These are phyloP conservation scores for Dolichotis patagonum DNA, from an alignment of 2,113 vertebrate species.

Conservation along the genomic window DNA sequence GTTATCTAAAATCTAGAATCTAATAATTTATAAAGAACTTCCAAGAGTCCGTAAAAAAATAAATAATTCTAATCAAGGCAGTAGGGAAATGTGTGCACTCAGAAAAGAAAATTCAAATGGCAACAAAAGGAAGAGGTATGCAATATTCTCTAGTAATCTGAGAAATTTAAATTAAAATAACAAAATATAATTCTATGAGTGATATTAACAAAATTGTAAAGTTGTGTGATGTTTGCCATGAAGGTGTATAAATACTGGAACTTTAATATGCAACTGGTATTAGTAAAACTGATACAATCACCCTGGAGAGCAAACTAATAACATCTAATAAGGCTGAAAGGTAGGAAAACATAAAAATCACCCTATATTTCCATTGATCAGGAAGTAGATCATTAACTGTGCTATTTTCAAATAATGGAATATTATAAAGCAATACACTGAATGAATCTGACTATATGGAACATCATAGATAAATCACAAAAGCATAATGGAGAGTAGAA, in stretches of 20 bases:
- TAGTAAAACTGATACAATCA: neutral
- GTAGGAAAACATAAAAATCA: conserved; percentile 14
- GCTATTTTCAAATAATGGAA: neutral
- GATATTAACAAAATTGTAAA: conserved; percentile 27
- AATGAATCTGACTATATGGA: conserved; percentile 3
- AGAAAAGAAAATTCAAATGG: conserved; percentile 36
- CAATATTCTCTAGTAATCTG: neutral
- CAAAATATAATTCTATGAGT: neutral
- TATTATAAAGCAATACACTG: conserved; percentile 50
- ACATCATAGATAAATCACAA: conserved; percentile 27
- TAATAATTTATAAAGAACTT: conserved; percentile 17
- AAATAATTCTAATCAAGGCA: neutral
- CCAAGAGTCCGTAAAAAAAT: conserved; percentile 22
- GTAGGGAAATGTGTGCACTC: neutral
- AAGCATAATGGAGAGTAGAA: neutral
- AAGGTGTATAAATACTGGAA: neutral
- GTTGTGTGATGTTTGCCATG: neutral
- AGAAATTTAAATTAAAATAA: conserved; percentile 36
- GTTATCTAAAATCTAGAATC: neutral
- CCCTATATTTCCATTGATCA: neutral
- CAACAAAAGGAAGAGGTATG: conserved; percentile 34
- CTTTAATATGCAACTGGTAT: neutral
- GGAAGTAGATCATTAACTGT: conserved; percentile 35
- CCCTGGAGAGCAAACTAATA: conserved; percentile 9
- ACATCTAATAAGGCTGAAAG: conserved; percentile 46